A percentile compares a stretch with the other conserved stretches of the same genome.
phyloP scores from a whole-genome alignment of 2,113 vertebrate genomes.

The Oncorhynchus tshawytscha region DNA sequence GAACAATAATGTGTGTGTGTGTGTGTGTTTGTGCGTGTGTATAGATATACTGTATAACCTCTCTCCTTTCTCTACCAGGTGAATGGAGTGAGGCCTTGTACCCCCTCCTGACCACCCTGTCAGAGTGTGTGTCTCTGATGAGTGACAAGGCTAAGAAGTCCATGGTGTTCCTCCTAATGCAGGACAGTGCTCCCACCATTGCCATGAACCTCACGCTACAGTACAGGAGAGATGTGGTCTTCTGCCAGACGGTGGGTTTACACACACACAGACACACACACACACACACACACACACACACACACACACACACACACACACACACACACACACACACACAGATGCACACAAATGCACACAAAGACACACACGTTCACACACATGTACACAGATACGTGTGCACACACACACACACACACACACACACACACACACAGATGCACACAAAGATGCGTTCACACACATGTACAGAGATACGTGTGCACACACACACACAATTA shows the following conservation, averaged over 20 bases:
- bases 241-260: conserved; percentile 89
- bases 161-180: conserved; percentile 98
- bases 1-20: conserved; percentile 32
- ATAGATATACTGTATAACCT: neutral
- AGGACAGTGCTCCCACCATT: conserved; percentile 93
- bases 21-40: neutral
- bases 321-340: neutral
- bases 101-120: conserved; percentile 90
- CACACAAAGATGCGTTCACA: too few species aligned
- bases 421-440: too few species aligned
- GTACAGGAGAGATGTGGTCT: conserved; percentile 96
- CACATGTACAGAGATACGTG: too few species aligned
- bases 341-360: too few species aligned
- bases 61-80: conserved; percentile 64
- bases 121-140: conserved; percentile 95
- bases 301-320: too few species aligned
- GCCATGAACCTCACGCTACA: conserved; percentile 89
- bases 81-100: conserved; percentile 97
- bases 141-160: conserved; percentile 97
- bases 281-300: neutral
- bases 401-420: too few species aligned
- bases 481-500: too few species aligned
- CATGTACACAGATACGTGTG: too few species aligned
- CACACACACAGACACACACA: neutral
- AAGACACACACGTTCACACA: too few species aligned